Evolutionary conservation across 1,140 invertebrate species (phyloP), one percentile per base, ranked within the genome.

Genomic region (Psilanteris sp.): DNA sequence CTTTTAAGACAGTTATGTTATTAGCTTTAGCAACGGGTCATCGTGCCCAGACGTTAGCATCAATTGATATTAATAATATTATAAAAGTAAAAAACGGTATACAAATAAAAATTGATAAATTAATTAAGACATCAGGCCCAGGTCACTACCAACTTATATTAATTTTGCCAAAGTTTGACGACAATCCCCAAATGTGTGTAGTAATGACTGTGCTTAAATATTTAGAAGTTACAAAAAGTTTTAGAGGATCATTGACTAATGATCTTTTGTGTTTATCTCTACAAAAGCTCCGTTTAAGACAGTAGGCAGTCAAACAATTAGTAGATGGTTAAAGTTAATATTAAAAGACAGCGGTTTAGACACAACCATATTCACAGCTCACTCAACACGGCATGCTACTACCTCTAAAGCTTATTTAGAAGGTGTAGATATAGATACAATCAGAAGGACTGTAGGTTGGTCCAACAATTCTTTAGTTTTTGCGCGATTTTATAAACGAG

Each of bases 311-410:
- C 67, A 73, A 29, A 64, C 57, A 0, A 27, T 73, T 2, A 54
- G 41, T 16, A 34, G 36, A n/a, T 75, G 62, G 55, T 41, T 75
- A 16, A 64, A 55, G n/a, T 6, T 0, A 0, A 8, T 59, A 3
- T 37, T 62, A 15, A 3, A 1, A 2, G 41, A 52, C 4, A 52
- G 50, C 43, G 57, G 57, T 22, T 39, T 75, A 14, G 64, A 75
- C 48, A 36, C 20, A 7, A 8, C 20, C 4, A 39, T 61, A 4
- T 75, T 68, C 32, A 48, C 18, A 22, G 41, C 39, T 0, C 57
- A 74, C 27, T 54, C 52, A 2, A 61, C 46, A 0, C 15, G 64
- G 14, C 72, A 76, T 37, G 55, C 48, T 0, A 3, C 72, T 9
- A 57, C 57, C 0, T 64, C 64, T 11, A 9, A 4, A 16, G 64